Conservation (phyloP, 1,140 invertebrate genomes). For the Mercenaria mercenaria region DNA sequence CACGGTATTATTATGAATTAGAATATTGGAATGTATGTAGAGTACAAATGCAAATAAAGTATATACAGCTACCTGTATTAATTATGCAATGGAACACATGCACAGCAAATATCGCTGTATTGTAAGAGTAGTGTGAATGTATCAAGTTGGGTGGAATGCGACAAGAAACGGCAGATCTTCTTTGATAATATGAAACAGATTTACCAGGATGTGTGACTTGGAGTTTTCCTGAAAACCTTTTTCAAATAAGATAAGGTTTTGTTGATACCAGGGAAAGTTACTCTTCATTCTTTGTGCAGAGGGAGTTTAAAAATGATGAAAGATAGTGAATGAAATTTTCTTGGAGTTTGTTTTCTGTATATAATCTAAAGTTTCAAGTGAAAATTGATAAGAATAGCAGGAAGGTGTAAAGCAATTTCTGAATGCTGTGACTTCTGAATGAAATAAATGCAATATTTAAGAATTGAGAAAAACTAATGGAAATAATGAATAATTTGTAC, state of each 20-base stretch:
- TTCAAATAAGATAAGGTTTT: background rate
- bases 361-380: no score
- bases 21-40: background rate
- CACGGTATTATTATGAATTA: background rate
- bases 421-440: no score
- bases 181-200: background rate
- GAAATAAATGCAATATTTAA: no score
- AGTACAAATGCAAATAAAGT: background rate
- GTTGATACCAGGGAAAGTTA: background rate
- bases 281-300: background rate
- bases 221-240: background rate
- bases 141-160: background rate
- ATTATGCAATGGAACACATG: conserved; percentile 26
- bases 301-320: background rate
- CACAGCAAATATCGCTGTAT: background rate
- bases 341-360: background rate
- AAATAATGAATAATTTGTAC: no score
- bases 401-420: no score
- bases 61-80: conserved; percentile 21
- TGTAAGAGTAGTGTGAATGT: background rate
- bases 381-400: no score
- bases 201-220: background rate
- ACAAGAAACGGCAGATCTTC: background rate
- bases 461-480: no score
- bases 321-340: background rate